A percentile compares a stretch with the other conserved stretches of the same genome.
Conservation (phyloP, 2,888 invertebrate species). For the Parelbella ahira region DNA sequence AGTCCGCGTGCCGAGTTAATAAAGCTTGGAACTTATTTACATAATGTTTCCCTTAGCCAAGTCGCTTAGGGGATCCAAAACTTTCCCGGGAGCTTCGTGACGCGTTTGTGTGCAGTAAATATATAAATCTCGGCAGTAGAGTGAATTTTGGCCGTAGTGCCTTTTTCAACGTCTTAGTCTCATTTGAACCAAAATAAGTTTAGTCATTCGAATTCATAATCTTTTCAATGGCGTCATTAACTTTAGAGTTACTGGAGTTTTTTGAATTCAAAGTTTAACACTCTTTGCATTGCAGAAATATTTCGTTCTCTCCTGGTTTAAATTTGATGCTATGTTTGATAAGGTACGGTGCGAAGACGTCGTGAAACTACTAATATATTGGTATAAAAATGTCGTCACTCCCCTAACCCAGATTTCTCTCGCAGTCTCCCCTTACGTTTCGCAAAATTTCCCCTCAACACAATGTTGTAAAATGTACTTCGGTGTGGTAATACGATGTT, state of each 20-base stretch:
- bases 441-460: conserved; percentile 15
- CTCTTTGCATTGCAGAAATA: no score
- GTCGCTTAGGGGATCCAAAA: conserved; percentile 54
- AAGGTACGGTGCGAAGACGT: no score
- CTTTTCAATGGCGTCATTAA: no score
- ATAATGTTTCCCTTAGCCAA: conserved; percentile 66
- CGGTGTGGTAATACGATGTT: conserved; percentile 21
- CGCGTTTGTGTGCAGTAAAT: conserved; percentile 25
- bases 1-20: conserved; percentile 49
- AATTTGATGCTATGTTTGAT: no score
- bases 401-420: conserved; percentile 11
- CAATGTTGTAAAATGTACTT: conserved; percentile 20
- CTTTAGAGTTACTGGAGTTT: no score
- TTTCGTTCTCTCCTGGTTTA: no score
- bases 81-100: conserved; percentile 35
- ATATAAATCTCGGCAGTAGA: conserved; percentile 16
- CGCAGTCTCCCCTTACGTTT: conserved; percentile 5
- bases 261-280: no score
- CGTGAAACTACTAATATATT: no score
- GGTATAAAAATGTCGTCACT: neutral
- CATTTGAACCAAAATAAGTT: no score
- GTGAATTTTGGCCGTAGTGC: conserved; percentile 12
- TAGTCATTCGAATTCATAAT: no score
- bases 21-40: conserved; percentile 69
- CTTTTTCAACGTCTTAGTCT: no score